A percentile compares a stretch with the other conserved stretches of the same genome.
Evolutionary conservation across 2,888 invertebrate genomes (phyloP).

Genomic region (Mesochorus sp.): DNA sequence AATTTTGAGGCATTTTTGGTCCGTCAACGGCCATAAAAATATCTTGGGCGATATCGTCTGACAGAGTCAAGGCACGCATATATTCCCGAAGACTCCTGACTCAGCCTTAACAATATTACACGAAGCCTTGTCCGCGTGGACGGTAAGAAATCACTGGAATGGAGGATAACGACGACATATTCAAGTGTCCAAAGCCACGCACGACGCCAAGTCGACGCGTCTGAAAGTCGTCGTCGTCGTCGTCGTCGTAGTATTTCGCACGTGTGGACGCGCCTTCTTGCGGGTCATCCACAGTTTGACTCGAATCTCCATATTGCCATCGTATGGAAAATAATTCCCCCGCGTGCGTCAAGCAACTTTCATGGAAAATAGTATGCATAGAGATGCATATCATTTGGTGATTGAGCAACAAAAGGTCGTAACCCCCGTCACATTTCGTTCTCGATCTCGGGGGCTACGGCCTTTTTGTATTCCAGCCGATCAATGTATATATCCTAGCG

Average conservation of each 20-base stretch:
- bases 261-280: slow-evolving; percentile 15
- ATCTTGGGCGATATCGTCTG: no score
- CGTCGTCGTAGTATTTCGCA: slow-evolving; percentile 39
- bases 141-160: neutral
- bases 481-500: neutral
- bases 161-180: neutral
- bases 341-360: neutral
- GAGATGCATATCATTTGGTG: neutral
- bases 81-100: slow-evolving; percentile 16
- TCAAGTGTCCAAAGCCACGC: slow-evolving; percentile 18
- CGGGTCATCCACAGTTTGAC: slow-evolving; percentile 17
- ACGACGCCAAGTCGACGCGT: slow-evolving; percentile 14
- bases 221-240: slow-evolving; percentile 27
- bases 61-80: no score
- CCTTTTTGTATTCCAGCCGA: neutral
- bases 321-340: slow-evolving; percentile 33
- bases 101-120: no score
- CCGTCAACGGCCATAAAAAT: no score
- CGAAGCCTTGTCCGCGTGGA: slow-evolving; percentile 4
- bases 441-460: neutral
- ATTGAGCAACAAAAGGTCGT: slow-evolving; percentile 6
- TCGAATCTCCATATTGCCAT: neutral
- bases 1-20: no score
- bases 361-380: neutral
- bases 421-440: neutral